Conservation (phyloP, 2,797 vertebrate species). For the Taenioides sp. region DNA sequence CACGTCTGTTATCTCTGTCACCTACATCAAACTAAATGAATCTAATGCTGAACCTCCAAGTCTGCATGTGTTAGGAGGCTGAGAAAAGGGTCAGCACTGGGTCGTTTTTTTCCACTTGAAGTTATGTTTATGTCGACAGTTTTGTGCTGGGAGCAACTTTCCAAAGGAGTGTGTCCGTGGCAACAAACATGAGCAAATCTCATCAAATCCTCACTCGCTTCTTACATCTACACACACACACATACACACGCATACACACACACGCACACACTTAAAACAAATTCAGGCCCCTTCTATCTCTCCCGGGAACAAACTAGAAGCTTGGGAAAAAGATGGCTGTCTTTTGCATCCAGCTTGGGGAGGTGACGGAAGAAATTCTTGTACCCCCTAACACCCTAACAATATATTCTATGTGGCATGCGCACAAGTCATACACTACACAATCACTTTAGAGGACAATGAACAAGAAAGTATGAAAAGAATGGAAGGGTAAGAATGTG, state of each 20-base stretch:
- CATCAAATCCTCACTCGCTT: constrained; percentile 73
- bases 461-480: constrained; percentile 58
- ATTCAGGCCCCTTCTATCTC: constrained; percentile 50
- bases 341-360: constrained; percentile 72
- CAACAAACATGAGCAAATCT: constrained; percentile 82
- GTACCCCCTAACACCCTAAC: constrained; percentile 61
- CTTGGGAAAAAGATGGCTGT: constrained; percentile 82
- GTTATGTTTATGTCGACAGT: constrained; percentile 75
- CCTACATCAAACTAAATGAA: not conserved
- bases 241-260: constrained; percentile 15
- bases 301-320: constrained; percentile 68
- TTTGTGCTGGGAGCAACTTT: constrained; percentile 67
- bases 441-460: constrained; percentile 74
- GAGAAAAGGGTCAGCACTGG: constrained; percentile 57
- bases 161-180: constrained; percentile 73
- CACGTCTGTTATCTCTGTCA: not conserved
- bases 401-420: constrained; percentile 61
- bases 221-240: constrained; percentile 35
- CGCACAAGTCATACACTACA: constrained; percentile 64
- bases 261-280: constrained; percentile 30
- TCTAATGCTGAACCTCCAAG: constrained; percentile 7
- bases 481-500: constrained; percentile 53
- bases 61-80: constrained; percentile 16
- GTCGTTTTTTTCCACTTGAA: constrained; percentile 71
- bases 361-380: constrained; percentile 76